Evolutionary conservation across 1,140 invertebrate genomes (phyloP).

Genomic region (Leptinotarsa defecta): DNA sequence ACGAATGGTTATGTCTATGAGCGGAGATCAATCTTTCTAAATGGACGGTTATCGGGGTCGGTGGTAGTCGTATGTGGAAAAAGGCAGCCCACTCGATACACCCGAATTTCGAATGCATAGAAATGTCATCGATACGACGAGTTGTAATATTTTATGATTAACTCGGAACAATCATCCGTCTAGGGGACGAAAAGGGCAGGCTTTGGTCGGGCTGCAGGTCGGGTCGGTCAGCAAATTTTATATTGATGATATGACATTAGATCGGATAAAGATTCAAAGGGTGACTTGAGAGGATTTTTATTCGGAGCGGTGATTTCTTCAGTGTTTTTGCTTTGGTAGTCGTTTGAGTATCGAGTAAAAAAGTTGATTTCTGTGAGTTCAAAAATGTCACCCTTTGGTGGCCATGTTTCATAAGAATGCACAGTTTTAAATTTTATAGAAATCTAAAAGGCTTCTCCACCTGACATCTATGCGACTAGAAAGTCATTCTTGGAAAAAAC

Average conservation of each 20-base stretch:
- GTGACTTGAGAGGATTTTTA: not conserved
- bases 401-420: no score
- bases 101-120: constrained; percentile 49
- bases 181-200: constrained; percentile 10
- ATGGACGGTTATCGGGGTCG: constrained; percentile 38
- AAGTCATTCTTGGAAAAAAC: no score
- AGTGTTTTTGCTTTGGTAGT: no score
- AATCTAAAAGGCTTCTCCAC: no score
- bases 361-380: no score
- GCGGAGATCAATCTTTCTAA: constrained; percentile 45
- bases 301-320: not conserved
- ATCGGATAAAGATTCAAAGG: constrained; percentile 1
- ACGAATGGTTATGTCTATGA: constrained; percentile 47
- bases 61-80: not conserved
- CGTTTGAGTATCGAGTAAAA: no score
- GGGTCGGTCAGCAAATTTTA: constrained; percentile 6
- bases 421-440: no score
- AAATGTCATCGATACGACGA: constrained; percentile 49
- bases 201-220: not conserved
- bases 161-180: constrained; percentile 20
- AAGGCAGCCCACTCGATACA: constrained; percentile 15
- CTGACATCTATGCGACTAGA: no score
- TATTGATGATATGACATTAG: constrained; percentile 13
- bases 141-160: constrained; percentile 55
- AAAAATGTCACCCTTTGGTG: no score